A percentile compares a stretch with the other conserved stretches of the same genome.
phyloP scores from a whole-genome alignment of 2,888 invertebrate species.

The Chymomyza amoena region DNA sequence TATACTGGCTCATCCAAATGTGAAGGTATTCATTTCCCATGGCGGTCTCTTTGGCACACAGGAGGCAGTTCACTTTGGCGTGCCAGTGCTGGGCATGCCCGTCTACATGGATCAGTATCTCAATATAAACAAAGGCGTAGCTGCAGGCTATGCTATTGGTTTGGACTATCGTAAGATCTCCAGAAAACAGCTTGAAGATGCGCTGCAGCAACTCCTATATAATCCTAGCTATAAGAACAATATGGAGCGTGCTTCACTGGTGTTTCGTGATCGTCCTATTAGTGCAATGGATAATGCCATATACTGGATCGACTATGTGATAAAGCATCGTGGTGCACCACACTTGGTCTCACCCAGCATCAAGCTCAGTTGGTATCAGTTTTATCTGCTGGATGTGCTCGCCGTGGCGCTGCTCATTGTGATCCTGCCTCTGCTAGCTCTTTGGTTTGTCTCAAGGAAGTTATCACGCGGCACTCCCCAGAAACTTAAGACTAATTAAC shows the following conservation, averaged over 20 bases:
- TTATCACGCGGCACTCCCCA: too few relatives aligned
- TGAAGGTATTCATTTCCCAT: constrained; percentile 78
- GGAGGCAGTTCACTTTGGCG: constrained; percentile 74
- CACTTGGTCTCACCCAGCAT: constrained; percentile 71
- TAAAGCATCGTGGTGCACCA: constrained; percentile 75
- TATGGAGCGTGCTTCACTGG: constrained; percentile 57
- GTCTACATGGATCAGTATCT: constrained; percentile 75
- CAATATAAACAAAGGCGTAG: constrained; percentile 63
- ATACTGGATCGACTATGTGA: constrained; percentile 77
- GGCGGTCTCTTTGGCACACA: constrained; percentile 75
- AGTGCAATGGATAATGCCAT: constrained; percentile 74
- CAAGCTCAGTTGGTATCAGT: constrained; percentile 74
- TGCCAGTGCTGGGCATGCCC: constrained; percentile 78
- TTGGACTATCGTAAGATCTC: constrained; percentile 63
- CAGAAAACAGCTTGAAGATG: constrained; percentile 47
- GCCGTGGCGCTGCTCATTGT: constrained; percentile 30
- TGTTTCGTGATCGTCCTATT: constrained; percentile 74
- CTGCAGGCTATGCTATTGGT: constrained; percentile 63
- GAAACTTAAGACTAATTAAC: constrained; percentile 20
- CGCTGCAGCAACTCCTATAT: constrained; percentile 71
- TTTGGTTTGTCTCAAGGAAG: constrained; percentile 18
- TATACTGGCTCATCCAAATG: constrained; percentile 77
- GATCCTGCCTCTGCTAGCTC: constrained; percentile 19
- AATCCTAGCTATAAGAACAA: constrained; percentile 74
- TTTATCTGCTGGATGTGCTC: constrained; percentile 73